A percentile compares a stretch with the other conserved stretches of the same genome.
These are phyloP conservation scores for Vicugna pacos DNA, from an alignment of 2,113 vertebrate species.

Conservation along the genomic window DNA sequence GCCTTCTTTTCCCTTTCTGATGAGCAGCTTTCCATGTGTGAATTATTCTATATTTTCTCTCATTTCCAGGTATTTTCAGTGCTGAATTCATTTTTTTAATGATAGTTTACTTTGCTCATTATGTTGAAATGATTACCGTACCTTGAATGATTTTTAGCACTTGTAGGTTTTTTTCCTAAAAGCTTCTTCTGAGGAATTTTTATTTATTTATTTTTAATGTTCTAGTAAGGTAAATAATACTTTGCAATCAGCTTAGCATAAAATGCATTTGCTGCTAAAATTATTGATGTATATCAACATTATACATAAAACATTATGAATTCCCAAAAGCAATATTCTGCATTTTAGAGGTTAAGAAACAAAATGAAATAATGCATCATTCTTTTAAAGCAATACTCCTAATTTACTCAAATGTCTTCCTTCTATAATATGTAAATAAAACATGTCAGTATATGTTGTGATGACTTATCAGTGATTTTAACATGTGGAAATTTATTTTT, in stretches of 20 bases:
- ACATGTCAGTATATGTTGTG: constrained; percentile 62
- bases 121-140: neutral
- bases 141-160: neutral
- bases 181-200: neutral
- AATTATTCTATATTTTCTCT: neutral
- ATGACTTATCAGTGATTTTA: neutral
- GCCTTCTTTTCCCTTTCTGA: neutral
- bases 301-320: constrained; percentile 81
- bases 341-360: constrained; percentile 77
- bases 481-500: neutral
- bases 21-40: neutral
- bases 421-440: constrained; percentile 74
- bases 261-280: constrained; percentile 66
- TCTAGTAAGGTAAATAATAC: constrained; percentile 53
- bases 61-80: neutral
- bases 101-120: constrained; percentile 18
- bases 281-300: constrained; percentile 81
- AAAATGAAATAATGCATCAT: constrained; percentile 68
- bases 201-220: neutral
- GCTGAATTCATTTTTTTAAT: constrained; percentile 16
- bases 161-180: constrained; percentile 34
- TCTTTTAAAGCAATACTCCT: neutral
- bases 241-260: constrained; percentile 78
- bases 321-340: constrained; percentile 72
- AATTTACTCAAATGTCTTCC: constrained; percentile 68